Percentiles rank a stretch among this genome's conserved stretches.
These are phyloP conservation scores for Pedetes capensis DNA, from an alignment of 2,113 vertebrate genomes.

Conservation along the genomic window DNA sequence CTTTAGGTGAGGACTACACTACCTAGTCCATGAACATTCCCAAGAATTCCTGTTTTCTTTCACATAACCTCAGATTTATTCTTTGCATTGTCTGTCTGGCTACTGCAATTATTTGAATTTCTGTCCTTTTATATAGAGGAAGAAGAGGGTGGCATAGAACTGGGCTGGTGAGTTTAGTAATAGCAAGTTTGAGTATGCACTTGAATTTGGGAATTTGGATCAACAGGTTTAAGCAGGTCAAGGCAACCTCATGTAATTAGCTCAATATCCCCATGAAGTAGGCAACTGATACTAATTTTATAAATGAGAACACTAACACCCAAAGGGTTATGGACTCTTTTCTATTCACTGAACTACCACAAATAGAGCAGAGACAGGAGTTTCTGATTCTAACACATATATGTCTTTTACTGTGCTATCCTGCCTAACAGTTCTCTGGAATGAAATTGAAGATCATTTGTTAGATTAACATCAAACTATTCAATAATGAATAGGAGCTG, in stretches of 20 bases:
- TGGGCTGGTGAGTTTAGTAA: neutral
- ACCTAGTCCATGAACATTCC: neutral
- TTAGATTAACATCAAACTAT: neutral
- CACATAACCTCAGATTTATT: neutral
- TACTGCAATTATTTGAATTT: neutral
- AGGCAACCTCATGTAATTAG: neutral
- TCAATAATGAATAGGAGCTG: neutral
- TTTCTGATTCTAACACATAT: neutral
- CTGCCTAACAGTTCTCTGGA: neutral
- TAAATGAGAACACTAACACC: neutral
- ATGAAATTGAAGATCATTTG: neutral
- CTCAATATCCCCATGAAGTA: neutral
- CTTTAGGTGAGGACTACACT: neutral
- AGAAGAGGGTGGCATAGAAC: neutral
- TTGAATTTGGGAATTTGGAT: neutral
- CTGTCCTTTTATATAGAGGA: neutral
- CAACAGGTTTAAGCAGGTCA: neutral
- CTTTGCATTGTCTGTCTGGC: neutral
- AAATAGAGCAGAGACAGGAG: neutral
- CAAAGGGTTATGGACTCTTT: neutral
- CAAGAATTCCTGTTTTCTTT: neutral
- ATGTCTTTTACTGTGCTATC: neutral
- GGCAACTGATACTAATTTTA: no score
- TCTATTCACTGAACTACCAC: neutral
- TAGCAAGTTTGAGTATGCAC: neutral